Evolutionary conservation across 1,140 invertebrate genomes (phyloP), one percentile per base, ranked within the genome.

Genomic region (Pseudoatta argentina): DNA sequence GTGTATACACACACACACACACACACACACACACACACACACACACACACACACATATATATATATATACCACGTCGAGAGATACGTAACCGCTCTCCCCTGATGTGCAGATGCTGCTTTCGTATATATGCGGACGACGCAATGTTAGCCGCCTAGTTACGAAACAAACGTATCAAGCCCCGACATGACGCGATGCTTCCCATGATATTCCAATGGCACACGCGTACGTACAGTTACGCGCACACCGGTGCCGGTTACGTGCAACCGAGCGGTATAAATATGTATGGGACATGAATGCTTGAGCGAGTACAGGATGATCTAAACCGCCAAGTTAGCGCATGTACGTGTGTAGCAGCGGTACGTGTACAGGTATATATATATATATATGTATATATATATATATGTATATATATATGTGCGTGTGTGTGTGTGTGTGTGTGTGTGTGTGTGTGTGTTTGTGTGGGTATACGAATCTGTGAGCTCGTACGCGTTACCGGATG

Each of bases 201-300:
- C 88, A 53, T 85, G 89, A 90, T 90, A 90, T 87, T 83, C 88
- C 67, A 59, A 66, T 61, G 66, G 55, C 67, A 63, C 27, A 87
- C 75, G 53, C 59, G 57, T 55, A 81, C 51, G 10, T 72, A 71
- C 5, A 72, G 63, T 57, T 59, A 55, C 24, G 72, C 51, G 53
- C 55, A 48, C 71, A 67, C 44, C 44, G 18, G 59, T 82, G 86
- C 89, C 88, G 76, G 88, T 91, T 91, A 91, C 89, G 86, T 91
- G 87, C 83, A 88, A 71, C 71, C 87, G 78, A 85, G 79, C 87
- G 81, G 85, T 88, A 94, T 94, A 94, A 94, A 94, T 94, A 94
- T 94, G 93, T 94, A 94, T 94, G 92, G 93, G 88, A 92, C 94
- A 94, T 94, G 93, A 94, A 94, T 94, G 92, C 93, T 85, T 91